Percentiles rank a stretch among this genome's conserved stretches.
phyloP scores from a whole-genome alignment of 2,113 vertebrate genomes.

The Syngnathus scovelli region DNA sequence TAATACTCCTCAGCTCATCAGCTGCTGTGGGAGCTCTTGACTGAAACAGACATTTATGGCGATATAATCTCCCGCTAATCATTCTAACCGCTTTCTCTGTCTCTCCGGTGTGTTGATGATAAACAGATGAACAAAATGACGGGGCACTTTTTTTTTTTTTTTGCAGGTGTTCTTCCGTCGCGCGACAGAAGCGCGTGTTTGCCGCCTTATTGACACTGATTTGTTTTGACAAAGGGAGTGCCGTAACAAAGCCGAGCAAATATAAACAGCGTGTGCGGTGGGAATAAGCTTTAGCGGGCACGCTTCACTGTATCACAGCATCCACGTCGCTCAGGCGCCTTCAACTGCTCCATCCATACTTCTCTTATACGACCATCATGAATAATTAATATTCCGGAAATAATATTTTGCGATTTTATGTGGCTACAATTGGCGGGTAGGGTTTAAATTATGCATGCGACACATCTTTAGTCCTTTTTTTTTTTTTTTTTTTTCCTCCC shows the following conservation, averaged over 20 bases:
- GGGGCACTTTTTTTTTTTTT: slow-evolving; percentile 5
- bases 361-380: slow-evolving; percentile 18
- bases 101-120: slow-evolving; percentile 2
- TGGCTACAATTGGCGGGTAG: neutral
- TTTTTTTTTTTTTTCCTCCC: slow-evolving; percentile 22
- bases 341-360: slow-evolving; percentile 15
- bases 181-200: slow-evolving; percentile 36
- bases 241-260: slow-evolving; percentile 55
- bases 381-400: slow-evolving; percentile 37
- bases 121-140: slow-evolving; percentile 8
- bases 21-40: slow-evolving; percentile 4
- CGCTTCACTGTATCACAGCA: slow-evolving; percentile 31
- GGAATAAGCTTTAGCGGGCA: slow-evolving; percentile 42
- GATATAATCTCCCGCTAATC: slow-evolving; percentile 21
- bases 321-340: slow-evolving; percentile 21
- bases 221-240: slow-evolving; percentile 56
- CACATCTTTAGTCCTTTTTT: slow-evolving; percentile 23
- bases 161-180: slow-evolving; percentile 18
- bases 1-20: slow-evolving; percentile 19
- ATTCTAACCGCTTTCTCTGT: neutral
- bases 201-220: slow-evolving; percentile 49
- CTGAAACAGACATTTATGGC: slow-evolving; percentile 30
- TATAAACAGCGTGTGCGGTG: slow-evolving; percentile 40
- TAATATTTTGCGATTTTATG: slow-evolving; percentile 22
- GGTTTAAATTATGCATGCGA: slow-evolving; percentile 33